Evolutionary conservation across 2,888 invertebrate genomes (phyloP).

Genomic region (Synanthedon vespiformis): DNA sequence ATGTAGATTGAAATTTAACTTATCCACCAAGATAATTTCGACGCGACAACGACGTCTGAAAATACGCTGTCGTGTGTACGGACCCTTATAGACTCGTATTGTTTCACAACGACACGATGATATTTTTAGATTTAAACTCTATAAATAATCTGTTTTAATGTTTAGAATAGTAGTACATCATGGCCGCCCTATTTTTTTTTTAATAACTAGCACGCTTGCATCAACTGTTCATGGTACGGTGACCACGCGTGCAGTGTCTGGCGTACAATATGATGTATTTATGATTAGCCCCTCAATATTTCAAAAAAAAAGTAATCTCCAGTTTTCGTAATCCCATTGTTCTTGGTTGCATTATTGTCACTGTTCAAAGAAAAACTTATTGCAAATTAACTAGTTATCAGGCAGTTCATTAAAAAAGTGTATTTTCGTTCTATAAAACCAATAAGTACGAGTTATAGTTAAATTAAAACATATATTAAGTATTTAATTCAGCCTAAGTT

Average conservation of each 20-base stretch:
- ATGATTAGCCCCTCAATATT: background rate
- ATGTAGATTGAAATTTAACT: background rate
- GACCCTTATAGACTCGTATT: background rate
- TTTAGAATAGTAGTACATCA: background rate
- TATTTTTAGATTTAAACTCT: too few species aligned
- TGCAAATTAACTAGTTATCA: too few species aligned
- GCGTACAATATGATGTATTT: constrained; percentile 4
- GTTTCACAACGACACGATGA: too few species aligned
- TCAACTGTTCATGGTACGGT: constrained; percentile 15
- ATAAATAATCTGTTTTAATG: too few species aligned
- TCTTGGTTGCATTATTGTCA: constrained; percentile 2
- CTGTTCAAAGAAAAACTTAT: too few species aligned
- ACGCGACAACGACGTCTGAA: too few species aligned
- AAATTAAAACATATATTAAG: too few species aligned
- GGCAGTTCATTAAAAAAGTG: too few species aligned
- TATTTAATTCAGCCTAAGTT: too few species aligned
- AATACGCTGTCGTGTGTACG: too few species aligned
- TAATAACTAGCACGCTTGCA: constrained; percentile 17
- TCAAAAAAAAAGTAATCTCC: background rate
- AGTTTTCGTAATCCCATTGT: constrained; percentile 3
- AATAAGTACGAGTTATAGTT: too few species aligned
- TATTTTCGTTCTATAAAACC: too few species aligned
- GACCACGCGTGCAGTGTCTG: constrained; percentile 11
- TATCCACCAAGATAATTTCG: background rate
- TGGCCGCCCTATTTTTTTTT: constrained; percentile 11